Evolutionary conservation across 2,888 invertebrate genomes (phyloP).

Genomic region (Aphidius colemani): DNA sequence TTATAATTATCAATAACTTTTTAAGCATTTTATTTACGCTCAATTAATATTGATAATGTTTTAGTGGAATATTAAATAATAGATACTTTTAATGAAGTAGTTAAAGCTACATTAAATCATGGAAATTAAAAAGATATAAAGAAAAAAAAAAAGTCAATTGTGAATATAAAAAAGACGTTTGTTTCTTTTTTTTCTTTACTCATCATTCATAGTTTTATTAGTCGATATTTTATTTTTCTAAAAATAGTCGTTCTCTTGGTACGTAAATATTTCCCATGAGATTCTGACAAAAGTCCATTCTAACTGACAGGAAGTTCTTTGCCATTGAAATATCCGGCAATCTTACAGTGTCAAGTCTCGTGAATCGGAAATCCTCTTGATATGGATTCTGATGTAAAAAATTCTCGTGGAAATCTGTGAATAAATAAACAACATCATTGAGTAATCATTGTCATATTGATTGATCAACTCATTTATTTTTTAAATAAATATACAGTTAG

Average conservation of each 20-base stretch:
- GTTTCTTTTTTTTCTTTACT: neutral
- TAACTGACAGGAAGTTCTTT: conserved; percentile 38
- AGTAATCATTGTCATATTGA: conserved; percentile 7
- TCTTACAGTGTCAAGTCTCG: conserved; percentile 44
- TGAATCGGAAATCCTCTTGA: conserved; percentile 38
- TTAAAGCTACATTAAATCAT: no score
- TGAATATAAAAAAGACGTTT: no score
- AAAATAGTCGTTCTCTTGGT: conserved; percentile 33
- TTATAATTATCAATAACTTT: no score
- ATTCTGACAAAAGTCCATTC: conserved; percentile 50
- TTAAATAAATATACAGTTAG: no score
- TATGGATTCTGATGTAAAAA: conserved; percentile 47
- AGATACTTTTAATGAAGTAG: no score
- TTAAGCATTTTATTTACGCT: no score
- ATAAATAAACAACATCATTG: conserved; percentile 30
- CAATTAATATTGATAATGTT: no score
- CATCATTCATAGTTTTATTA: neutral
- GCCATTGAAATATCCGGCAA: conserved; percentile 40
- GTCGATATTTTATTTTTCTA: conserved; percentile 4
- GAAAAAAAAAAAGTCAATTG: no score
- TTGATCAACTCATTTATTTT: no score
- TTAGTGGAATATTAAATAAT: no score
- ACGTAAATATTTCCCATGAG: conserved; percentile 38
- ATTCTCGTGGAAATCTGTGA: conserved; percentile 46
- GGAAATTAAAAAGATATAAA: no score